Evolutionary conservation across 2,113 vertebrate species (phyloP).

Genomic region (Pseudorasbora parva): DNA sequence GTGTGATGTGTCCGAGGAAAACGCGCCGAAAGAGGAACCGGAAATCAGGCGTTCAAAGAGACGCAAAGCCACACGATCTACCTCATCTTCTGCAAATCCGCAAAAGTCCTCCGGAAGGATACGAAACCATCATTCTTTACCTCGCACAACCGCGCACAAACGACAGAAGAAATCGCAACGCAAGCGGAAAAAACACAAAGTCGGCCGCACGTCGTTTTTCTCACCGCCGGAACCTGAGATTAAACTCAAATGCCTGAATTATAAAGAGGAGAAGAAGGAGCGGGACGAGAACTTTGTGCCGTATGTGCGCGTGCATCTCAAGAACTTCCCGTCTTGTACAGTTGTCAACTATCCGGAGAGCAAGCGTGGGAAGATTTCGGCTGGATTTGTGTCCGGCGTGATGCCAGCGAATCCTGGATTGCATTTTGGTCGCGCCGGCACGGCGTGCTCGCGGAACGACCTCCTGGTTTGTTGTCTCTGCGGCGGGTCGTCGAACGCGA

Average conservation of each 20-base stretch:
- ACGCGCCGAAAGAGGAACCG: too few species aligned
- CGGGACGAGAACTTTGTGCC: slow-evolving; percentile 71
- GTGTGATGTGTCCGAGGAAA: slow-evolving; percentile 29
- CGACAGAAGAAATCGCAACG: slow-evolving; percentile 58
- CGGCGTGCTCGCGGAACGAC: slow-evolving; percentile 61
- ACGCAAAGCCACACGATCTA: slow-evolving; percentile 65
- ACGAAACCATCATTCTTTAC: background rate
- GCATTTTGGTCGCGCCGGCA: slow-evolving; percentile 66
- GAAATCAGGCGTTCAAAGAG: slow-evolving; percentile 55
- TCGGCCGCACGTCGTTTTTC: slow-evolving; percentile 65
- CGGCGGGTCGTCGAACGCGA: slow-evolving; percentile 73
- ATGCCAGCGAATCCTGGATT: slow-evolving; percentile 75
- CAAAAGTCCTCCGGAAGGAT: slow-evolving; percentile 42
- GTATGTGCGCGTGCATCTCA: slow-evolving; percentile 66
- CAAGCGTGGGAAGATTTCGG: slow-evolving; percentile 63
- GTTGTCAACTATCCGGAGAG: slow-evolving; percentile 76
- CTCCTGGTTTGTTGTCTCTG: slow-evolving; percentile 78
- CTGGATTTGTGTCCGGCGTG: slow-evolving; percentile 59
- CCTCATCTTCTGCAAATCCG: slow-evolving; percentile 66
- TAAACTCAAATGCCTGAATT: slow-evolving; percentile 74
- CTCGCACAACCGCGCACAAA: background rate
- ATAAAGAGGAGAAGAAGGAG: slow-evolving; percentile 74
- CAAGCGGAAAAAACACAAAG: slow-evolving; percentile 62
- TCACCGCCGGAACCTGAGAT: slow-evolving; percentile 79
- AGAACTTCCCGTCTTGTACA: slow-evolving; percentile 64